Conservation (phyloP, 2,113 vertebrate genomes). For the Cairina moschata region DNA sequence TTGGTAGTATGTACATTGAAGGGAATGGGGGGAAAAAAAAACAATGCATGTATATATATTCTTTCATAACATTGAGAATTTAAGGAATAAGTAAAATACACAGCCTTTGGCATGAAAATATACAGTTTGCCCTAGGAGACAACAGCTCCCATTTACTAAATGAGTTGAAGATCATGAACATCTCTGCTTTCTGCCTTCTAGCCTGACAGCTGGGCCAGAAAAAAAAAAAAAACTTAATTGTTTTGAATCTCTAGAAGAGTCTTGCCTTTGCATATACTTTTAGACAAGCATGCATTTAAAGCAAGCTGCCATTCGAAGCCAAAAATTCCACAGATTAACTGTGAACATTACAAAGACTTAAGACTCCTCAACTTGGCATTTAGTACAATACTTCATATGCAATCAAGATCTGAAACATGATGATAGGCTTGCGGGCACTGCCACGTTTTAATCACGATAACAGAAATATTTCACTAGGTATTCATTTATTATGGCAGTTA, state of each 20-base stretch:
- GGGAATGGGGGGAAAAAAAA: rapidly evolving
- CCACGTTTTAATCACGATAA: background rate
- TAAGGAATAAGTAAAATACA: background rate
- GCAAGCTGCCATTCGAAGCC: background rate
- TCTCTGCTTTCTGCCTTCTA: background rate
- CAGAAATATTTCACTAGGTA: background rate
- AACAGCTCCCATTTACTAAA: background rate
- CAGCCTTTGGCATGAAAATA: background rate
- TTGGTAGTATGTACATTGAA: background rate
- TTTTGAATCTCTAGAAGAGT: background rate
- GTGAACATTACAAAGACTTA: background rate
- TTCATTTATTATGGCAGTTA: background rate
- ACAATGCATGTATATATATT: background rate
- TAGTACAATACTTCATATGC: background rate
- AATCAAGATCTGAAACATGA: background rate
- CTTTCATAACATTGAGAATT: background rate
- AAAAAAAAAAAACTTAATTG: background rate
- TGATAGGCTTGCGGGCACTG: background rate
- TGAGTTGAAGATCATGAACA: background rate
- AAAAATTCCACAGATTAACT: background rate
- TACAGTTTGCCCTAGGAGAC: background rate
- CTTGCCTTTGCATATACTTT: background rate
- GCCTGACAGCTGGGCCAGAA: background rate
- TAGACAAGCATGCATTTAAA: background rate
- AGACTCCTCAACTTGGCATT: background rate